Conservation (phyloP, 2,797 vertebrate genomes). For the Salarias fasciatus region DNA sequence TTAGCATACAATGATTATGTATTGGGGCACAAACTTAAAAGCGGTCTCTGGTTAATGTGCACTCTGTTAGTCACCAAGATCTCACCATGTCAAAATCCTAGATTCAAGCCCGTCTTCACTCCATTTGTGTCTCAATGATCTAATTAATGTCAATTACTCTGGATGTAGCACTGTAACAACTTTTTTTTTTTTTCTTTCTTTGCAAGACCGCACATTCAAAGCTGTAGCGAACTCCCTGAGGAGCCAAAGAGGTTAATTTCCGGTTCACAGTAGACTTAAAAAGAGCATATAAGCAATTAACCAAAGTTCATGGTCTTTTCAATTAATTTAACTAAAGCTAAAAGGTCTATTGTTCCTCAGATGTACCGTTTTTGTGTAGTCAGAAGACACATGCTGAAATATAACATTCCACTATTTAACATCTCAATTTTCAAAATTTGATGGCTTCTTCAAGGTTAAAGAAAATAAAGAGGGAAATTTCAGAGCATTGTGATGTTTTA, state of each 20-base stretch:
- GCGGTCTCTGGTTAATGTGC: background rate
- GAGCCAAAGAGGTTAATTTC: constrained; percentile 47
- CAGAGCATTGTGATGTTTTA: background rate
- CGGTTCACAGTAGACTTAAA: constrained; percentile 34
- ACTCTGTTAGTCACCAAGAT: constrained; percentile 2
- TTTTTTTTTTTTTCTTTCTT: background rate
- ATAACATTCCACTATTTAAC: background rate
- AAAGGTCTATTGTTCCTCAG: constrained; percentile 41
- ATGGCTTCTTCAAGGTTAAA: constrained; percentile 7
- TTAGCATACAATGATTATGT: too few species aligned
- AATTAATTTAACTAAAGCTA: constrained; percentile 50
- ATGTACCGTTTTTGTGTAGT: constrained; percentile 22
- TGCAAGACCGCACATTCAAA: constrained; percentile 3
- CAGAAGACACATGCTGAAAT: constrained; percentile 9
- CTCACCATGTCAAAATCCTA: background rate
- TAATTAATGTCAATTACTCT: background rate
- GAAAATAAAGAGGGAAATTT: background rate
- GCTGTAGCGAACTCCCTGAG: constrained; percentile 4
- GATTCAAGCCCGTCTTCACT: background rate
- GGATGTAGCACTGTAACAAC: constrained; percentile 7
- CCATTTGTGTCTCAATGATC: background rate
- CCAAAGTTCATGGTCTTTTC: constrained; percentile 34
- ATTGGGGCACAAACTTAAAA: background rate
- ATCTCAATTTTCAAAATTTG: constrained; percentile 13
- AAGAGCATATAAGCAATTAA: constrained; percentile 53